Conservation (phyloP, 64 coral and sea anemone species). For the Montipora cactus region DNA sequence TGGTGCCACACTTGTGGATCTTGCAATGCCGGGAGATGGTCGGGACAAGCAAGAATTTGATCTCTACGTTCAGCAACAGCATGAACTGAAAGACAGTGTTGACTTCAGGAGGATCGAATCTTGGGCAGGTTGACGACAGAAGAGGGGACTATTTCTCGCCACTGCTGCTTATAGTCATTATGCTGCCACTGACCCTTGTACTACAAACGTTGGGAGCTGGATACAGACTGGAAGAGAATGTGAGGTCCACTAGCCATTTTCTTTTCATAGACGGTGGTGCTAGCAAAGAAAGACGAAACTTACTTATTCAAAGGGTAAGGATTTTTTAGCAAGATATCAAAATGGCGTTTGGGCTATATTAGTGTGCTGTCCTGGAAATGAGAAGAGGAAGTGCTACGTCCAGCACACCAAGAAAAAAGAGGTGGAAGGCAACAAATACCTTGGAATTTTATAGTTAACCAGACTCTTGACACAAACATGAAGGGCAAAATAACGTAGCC, state of each 20-base stretch:
- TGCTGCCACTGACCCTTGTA: not conserved
- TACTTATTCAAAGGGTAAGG: conserved; percentile 4
- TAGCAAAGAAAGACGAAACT: not conserved
- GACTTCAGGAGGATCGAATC: not conserved
- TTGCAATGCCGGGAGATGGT: not conserved
- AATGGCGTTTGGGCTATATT: not conserved
- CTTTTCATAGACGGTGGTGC: not conserved
- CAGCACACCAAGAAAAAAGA: not conserved
- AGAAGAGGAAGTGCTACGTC: conserved; percentile 21
- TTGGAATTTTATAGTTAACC: not conserved
- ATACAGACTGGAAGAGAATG: not conserved
- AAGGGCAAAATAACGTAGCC: not conserved
- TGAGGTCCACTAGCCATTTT: not conserved
- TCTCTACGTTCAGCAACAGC: not conserved
- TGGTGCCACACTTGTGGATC: not conserved
- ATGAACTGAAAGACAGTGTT: not conserved
- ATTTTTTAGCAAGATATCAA: conserved; percentile 14
- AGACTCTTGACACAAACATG: not conserved
- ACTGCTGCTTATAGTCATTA: not conserved
- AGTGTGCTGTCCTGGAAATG: conserved; percentile 15
- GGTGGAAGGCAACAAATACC: conserved; percentile 28
- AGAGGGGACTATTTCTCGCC: not conserved
- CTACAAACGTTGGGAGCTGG: not conserved
- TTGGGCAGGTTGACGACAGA: not conserved
- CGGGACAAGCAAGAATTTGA: not conserved